Evolutionary conservation across 2,797 vertebrate genomes (phyloP).

Genomic region (Meda fulgida): DNA sequence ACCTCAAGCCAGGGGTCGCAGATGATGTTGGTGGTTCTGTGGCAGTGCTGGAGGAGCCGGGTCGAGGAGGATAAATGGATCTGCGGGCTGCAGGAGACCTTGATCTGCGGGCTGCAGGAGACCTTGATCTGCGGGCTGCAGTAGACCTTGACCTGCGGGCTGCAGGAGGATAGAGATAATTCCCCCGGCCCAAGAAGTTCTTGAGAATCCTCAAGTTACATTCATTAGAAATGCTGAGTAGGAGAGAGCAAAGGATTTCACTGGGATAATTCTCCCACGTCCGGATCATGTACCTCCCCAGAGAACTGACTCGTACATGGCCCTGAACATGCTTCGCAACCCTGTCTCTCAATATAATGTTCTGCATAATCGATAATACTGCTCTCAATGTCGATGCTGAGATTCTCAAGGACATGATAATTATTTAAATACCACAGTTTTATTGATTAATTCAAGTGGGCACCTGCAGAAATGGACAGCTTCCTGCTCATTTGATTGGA

Average conservation of each 20-base stretch:
- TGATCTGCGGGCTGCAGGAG: too few relatives aligned
- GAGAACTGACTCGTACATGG: conserved; percentile 11
- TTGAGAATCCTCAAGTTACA: conserved; percentile 39
- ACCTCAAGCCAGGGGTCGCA: too few relatives aligned
- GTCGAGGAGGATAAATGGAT: too few relatives aligned
- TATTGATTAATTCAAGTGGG: conserved; percentile 45
- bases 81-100: too few relatives aligned
- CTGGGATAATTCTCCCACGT: conserved; percentile 21
- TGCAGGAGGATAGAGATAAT: conserved; percentile 39
- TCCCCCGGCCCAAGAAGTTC: conserved; percentile 8
- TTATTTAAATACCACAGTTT: conserved; percentile 50
- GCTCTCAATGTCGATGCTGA: conserved; percentile 21
- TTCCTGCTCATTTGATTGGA: conserved; percentile 11
- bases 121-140: too few relatives aligned
- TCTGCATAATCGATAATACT: conserved; percentile 47
- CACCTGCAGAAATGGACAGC: conserved; percentile 21
- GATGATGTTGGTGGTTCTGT: too few relatives aligned
- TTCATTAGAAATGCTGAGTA: conserved; percentile 43
- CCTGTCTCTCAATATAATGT: conserved; percentile 26
- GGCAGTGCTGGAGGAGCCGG: too few relatives aligned
- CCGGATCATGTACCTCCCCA: conserved; percentile 37
- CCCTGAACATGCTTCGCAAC: conserved; percentile 19
- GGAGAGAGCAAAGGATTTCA: conserved; percentile 32
- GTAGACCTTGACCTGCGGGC: too few relatives aligned
- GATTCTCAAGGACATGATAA: conserved; percentile 56